A percentile compares a stretch with the other conserved stretches of the same genome.
Conservation (phyloP, 2,797 vertebrate genomes). For the Anabas testudineus region DNA sequence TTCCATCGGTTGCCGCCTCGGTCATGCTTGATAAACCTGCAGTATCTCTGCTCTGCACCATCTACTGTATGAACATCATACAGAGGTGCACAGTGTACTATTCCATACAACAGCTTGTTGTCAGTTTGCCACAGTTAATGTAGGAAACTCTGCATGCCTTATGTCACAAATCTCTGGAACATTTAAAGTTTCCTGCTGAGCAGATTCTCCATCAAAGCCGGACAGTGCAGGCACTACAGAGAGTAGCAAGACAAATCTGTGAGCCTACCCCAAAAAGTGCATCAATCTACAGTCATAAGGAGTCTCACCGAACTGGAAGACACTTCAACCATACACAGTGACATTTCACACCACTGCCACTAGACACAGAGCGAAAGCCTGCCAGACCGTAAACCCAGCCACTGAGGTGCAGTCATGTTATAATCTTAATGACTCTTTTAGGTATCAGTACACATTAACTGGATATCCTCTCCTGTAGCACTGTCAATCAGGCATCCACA, state of each 20-base stretch:
- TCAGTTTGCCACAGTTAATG: no score
- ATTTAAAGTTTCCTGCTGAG: slow-evolving; percentile 9
- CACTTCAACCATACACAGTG: neutral
- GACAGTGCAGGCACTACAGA: slow-evolving; percentile 1
- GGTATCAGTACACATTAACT: slow-evolving; percentile 6
- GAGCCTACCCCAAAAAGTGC: neutral
- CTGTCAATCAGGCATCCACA: neutral
- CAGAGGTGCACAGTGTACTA: no score
- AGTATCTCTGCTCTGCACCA: no score
- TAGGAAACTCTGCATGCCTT: neutral
- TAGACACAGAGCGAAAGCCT: slow-evolving; percentile 14
- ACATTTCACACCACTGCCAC: neutral
- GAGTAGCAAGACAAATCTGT: slow-evolving; percentile 1
- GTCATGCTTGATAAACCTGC: no score
- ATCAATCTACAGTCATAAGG: slow-evolving; percentile 7
- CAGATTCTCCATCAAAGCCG: slow-evolving; percentile 14
- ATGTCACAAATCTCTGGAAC: slow-evolving; percentile 13
- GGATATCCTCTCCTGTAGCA: neutral
- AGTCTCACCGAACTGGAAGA: slow-evolving; percentile 11
- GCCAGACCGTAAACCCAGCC: slow-evolving; percentile 13
- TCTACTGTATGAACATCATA: no score
- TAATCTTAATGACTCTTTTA: neutral
- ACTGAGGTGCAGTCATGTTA: slow-evolving; percentile 30
- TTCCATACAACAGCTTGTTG: no score
- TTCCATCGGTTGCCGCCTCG: no score